A percentile compares a stretch with the other conserved stretches of the same genome.
phyloP scores from a whole-genome alignment of 2,888 invertebrate species.

The Dolichopus griseipennis region DNA sequence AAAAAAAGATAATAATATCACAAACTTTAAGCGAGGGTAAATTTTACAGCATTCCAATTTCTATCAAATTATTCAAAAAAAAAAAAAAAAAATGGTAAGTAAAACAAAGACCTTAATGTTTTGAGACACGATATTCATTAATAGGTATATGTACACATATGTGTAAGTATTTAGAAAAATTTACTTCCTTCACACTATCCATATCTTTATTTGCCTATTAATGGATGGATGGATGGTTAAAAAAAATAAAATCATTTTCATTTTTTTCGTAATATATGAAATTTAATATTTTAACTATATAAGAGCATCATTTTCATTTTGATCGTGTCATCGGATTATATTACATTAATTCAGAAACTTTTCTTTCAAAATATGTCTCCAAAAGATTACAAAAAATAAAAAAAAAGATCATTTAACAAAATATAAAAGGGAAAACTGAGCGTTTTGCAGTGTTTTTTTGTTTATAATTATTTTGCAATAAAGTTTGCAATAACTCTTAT shows the following conservation, averaged over 20 bases:
- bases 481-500: too few relatives aligned
- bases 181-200: neutral
- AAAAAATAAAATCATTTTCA: neutral
- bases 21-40: too few relatives aligned
- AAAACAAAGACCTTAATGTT: too few relatives aligned
- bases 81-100: neutral
- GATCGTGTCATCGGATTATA: neutral
- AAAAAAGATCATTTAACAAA: too few relatives aligned
- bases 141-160: too few relatives aligned
- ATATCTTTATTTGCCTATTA: neutral
- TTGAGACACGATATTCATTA: neutral
- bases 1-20: too few relatives aligned
- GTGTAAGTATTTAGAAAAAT: neutral
- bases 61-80: neutral
- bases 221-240: neutral
- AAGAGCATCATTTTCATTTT: neutral
- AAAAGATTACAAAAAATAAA: too few relatives aligned
- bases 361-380: too few relatives aligned
- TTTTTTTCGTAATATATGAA: neutral
- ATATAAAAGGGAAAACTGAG: too few relatives aligned
- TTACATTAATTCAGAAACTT: neutral
- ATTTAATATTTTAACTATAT: neutral
- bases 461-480: too few relatives aligned
- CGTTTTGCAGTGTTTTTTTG: too few relatives aligned
- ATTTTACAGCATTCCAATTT: too few relatives aligned